These are phyloP conservation scores for Epistrophe grossulariae DNA, from an alignment of 2,888 invertebrate species.

Conservation along the genomic window DNA sequence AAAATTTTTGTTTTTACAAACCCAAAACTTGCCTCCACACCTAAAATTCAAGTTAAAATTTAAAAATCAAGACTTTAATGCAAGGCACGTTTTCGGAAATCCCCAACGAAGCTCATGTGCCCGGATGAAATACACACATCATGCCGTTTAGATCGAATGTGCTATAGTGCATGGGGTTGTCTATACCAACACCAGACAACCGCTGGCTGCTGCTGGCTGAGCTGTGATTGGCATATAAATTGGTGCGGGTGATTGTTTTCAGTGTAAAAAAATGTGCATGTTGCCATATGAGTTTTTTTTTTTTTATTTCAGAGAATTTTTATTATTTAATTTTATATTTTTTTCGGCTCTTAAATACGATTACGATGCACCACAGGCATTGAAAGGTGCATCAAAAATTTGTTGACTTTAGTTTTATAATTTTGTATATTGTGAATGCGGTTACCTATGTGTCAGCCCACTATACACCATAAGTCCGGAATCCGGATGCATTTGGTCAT, in stretches of 20 bases:
- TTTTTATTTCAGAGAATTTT: slow-evolving; percentile 18
- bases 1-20: background rate
- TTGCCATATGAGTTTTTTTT: background rate
- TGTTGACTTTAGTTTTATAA: slow-evolving; percentile 31
- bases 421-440: background rate
- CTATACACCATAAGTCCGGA: background rate
- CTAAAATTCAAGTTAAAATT: background rate
- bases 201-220: background rate
- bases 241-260: slow-evolving; percentile 32
- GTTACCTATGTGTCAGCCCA: background rate
- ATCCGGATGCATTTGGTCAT: background rate
- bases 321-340: slow-evolving; percentile 12
- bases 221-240: slow-evolving; percentile 58
- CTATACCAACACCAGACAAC: slow-evolving; percentile 48
- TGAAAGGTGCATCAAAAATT: slow-evolving; percentile 36
- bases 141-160: background rate
- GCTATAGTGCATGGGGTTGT: slow-evolving; percentile 21
- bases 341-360: slow-evolving; percentile 36
- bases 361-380: slow-evolving; percentile 36
- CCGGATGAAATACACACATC: slow-evolving; percentile 16
- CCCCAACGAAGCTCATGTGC: slow-evolving; percentile 16
- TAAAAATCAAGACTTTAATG: slow-evolving; percentile 32
- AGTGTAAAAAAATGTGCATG: slow-evolving; percentile 32
- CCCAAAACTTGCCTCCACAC: background rate
- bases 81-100: slow-evolving; percentile 47